phyloP scores from a whole-genome alignment of 2,797 vertebrate species.

The Cirrhinus mrigala region DNA sequence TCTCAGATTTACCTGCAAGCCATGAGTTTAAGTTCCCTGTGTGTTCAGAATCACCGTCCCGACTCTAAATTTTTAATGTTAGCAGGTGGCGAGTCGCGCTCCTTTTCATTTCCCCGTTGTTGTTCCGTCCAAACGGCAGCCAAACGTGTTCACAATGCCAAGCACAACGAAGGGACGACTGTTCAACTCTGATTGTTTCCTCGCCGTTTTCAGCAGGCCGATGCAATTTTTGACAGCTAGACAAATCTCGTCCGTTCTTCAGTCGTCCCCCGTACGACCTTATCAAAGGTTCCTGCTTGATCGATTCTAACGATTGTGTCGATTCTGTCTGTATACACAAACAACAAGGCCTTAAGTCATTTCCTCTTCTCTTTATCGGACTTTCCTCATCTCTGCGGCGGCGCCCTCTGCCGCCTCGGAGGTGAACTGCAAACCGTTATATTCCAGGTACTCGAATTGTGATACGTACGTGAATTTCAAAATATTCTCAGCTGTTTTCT shows the following conservation, averaged over 20 bases:
- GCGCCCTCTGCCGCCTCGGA: slow-evolving; percentile 24
- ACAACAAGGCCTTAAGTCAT: slow-evolving; percentile 58
- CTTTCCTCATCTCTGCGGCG: slow-evolving; percentile 29
- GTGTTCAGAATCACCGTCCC: slow-evolving; percentile 45
- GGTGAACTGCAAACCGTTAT: slow-evolving; percentile 43
- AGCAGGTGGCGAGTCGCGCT: slow-evolving; percentile 9
- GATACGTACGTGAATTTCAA: slow-evolving; percentile 38
- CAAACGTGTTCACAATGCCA: slow-evolving; percentile 58
- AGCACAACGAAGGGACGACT: slow-evolving; percentile 62
- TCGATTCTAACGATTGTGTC: slow-evolving; percentile 49
- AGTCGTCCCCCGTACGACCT: slow-evolving; percentile 34
- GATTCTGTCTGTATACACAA: slow-evolving; percentile 48
- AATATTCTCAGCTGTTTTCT: slow-evolving; percentile 51
- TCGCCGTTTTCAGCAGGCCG: slow-evolving; percentile 20
- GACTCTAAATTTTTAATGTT: slow-evolving; percentile 48
- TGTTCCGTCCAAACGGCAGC: slow-evolving; percentile 34
- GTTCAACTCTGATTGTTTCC: slow-evolving; percentile 35
- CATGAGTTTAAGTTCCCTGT: slow-evolving; percentile 58
- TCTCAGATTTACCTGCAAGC: slow-evolving; percentile 57
- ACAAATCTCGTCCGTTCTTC: slow-evolving; percentile 22
- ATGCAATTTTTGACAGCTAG: slow-evolving; percentile 38
- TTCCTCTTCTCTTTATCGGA: slow-evolving; percentile 30
- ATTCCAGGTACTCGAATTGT: slow-evolving; percentile 46
- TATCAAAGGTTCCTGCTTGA: slow-evolving; percentile 38
- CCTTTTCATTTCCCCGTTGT: slow-evolving; percentile 34